Percentiles rank a stretch among this genome's conserved stretches.
Evolutionary conservation across 2,888 invertebrate genomes (phyloP).

Genomic region (Mantis religiosa): DNA sequence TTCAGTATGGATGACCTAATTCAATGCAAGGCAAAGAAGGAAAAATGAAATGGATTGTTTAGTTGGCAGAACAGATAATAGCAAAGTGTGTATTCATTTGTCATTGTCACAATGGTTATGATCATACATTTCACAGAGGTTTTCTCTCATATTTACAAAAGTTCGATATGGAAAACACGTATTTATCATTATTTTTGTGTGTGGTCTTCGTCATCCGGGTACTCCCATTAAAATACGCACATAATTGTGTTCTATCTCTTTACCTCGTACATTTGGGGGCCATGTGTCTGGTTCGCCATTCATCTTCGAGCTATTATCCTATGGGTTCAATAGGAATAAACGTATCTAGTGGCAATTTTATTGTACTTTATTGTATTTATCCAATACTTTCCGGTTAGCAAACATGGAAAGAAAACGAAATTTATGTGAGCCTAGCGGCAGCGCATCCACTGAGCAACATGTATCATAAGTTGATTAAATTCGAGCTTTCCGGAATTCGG

Average conservation of each 20-base stretch:
- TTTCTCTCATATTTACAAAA: too few species aligned
- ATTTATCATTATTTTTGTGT: background rate
- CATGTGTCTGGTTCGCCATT: background rate
- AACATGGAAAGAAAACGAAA: background rate
- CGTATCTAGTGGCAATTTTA: background rate
- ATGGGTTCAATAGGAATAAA: background rate
- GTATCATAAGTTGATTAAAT: slow-evolving; percentile 12
- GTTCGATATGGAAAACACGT: background rate
- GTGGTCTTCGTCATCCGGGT: background rate
- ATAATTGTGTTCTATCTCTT: background rate
- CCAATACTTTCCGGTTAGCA: background rate
- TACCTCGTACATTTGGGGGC: background rate
- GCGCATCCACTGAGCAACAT: background rate
- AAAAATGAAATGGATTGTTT: too few species aligned
- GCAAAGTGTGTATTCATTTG: too few species aligned
- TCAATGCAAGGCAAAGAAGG: too few species aligned
- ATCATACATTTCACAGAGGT: too few species aligned
- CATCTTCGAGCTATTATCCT: background rate
- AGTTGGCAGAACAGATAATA: too few species aligned
- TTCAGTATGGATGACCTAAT: too few species aligned
- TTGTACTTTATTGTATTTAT: background rate
- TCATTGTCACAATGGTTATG: too few species aligned
- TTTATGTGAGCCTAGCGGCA: background rate
- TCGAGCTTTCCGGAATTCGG: background rate
- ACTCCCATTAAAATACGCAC: background rate